A percentile compares a stretch with the other conserved stretches of the same genome.
phyloP scores from a whole-genome alignment of 2,113 vertebrate genomes.

The Noturus placidus region DNA sequence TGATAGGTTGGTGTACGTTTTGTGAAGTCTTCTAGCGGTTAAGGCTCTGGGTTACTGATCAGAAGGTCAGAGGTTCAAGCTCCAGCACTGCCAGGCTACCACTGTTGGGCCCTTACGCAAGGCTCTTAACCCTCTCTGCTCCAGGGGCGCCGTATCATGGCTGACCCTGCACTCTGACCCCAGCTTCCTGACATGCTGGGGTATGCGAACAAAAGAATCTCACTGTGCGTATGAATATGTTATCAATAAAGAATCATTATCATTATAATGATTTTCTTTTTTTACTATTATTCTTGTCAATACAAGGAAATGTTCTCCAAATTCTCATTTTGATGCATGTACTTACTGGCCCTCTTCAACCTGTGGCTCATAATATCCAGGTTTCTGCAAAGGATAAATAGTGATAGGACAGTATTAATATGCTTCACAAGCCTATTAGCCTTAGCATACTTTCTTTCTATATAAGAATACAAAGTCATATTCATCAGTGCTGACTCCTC shows the following conservation, averaged over 20 bases:
- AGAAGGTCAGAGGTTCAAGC: no score
- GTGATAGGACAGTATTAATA: neutral
- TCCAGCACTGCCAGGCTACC: no score
- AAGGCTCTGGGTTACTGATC: no score
- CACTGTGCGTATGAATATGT: no score
- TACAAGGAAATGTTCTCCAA: neutral
- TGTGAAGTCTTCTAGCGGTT: neutral
- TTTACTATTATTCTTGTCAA: neutral
- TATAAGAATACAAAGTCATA: neutral
- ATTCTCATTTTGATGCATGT: neutral
- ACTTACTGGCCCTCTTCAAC: slow-evolving; percentile 73
- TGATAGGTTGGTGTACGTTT: neutral
- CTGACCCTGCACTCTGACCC: no score
- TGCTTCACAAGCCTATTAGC: neutral
- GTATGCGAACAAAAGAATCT: no score
- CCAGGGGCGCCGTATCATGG: no score
- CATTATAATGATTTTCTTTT: no score
- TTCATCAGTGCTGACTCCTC: neutral
- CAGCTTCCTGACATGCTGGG: no score
- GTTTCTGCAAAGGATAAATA: slow-evolving; percentile 69
- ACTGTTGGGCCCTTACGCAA: no score
- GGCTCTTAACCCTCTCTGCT: no score
- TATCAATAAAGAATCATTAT: no score
- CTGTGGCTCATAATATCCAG: slow-evolving; percentile 81
- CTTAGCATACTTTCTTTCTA: neutral